Conservation (phyloP, 2,888 invertebrate species). For the Tiliacea citrago region DNA sequence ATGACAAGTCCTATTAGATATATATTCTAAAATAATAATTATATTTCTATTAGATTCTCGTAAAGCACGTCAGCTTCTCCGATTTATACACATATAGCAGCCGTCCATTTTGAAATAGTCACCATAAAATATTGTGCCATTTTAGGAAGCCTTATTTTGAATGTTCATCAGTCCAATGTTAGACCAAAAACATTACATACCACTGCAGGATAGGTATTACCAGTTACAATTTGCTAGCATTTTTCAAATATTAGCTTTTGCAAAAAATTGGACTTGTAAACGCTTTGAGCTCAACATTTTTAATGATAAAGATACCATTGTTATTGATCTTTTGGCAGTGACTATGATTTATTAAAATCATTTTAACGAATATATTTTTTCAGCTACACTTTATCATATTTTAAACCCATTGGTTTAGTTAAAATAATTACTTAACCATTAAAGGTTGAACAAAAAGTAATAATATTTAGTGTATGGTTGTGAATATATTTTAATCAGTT, state of each 20-base stretch:
- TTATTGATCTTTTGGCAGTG: slow-evolving; percentile 2
- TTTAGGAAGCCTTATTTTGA: slow-evolving; percentile 18
- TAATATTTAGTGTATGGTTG: slow-evolving; percentile 55
- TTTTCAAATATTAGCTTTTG: slow-evolving; percentile 56
- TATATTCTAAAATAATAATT: slow-evolving; percentile 39
- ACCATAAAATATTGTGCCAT: slow-evolving; percentile 35
- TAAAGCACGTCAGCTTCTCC: slow-evolving; percentile 64
- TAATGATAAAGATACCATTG: not conserved
- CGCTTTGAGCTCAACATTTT: slow-evolving; percentile 47
- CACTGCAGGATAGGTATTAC: slow-evolving; percentile 23
- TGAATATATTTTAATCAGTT: slow-evolving; percentile 51
- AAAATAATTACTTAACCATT: slow-evolving; percentile 1
- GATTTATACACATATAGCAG: slow-evolving; percentile 59
- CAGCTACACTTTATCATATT: not conserved
- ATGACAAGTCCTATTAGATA: slow-evolving; percentile 45
- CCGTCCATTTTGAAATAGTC: slow-evolving; percentile 75
- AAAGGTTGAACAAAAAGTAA: slow-evolving; percentile 17
- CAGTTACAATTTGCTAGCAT: slow-evolving; percentile 27
- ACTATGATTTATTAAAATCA: not conserved
- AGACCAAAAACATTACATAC: slow-evolving; percentile 13
- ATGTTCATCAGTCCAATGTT: slow-evolving; percentile 17
- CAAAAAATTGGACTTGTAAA: slow-evolving; percentile 43
- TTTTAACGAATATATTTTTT: not conserved
- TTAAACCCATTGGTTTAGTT: slow-evolving; percentile 1
- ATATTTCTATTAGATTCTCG: slow-evolving; percentile 52